These are phyloP conservation scores for Climacteris rufus DNA, from an alignment of 2,113 vertebrate genomes.

Conservation along the genomic window DNA sequence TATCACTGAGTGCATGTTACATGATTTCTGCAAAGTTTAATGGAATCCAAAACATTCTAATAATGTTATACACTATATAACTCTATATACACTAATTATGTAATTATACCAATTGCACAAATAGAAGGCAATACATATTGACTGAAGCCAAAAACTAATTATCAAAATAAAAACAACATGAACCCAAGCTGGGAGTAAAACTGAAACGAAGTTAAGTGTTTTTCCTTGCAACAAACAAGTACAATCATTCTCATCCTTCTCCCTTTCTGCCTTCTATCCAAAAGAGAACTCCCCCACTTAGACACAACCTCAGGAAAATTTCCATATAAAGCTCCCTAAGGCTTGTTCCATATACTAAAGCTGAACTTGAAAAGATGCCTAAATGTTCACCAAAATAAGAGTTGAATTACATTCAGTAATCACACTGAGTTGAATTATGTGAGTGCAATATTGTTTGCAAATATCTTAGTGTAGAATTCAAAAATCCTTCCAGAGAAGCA, in stretches of 20 bases:
- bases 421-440: background rate
- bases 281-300: background rate
- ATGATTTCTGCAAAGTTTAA: constrained; percentile 33
- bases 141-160: constrained; percentile 26
- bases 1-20: background rate
- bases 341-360: background rate
- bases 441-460: background rate
- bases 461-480: background rate
- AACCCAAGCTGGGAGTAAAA: background rate
- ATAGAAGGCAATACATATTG: constrained; percentile 6
- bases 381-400: background rate
- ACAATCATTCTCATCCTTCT: background rate
- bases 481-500: background rate
- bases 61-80: no score
- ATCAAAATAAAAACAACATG: constrained; percentile 22
- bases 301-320: background rate
- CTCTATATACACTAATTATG: constrained; percentile 59
- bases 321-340: background rate
- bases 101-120: constrained; percentile 47
- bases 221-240: background rate
- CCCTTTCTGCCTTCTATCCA: background rate
- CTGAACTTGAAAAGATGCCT: background rate
- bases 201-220: background rate
- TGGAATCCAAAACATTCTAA: constrained; percentile 27
- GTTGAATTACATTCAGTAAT: background rate